Evolutionary conservation across 2,797 vertebrate species (phyloP), one percentile per base, ranked within the genome.

Genomic region (Erethizon dorsatum): DNA sequence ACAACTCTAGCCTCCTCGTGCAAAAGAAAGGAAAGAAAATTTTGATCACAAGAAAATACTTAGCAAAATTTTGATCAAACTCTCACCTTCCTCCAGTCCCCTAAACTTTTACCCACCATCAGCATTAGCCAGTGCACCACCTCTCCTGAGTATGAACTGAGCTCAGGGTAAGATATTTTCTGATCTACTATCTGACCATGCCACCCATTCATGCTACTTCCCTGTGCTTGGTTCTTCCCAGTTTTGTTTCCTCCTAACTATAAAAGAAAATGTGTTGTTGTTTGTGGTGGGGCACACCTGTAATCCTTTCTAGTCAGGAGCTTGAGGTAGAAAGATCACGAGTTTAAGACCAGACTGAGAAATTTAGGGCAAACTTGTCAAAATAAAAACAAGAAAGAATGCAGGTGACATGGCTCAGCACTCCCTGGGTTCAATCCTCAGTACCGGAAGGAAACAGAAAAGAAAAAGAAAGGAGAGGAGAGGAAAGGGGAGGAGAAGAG

Each of bases 191-290:
- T 28, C 37, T 37, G 37, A 56, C 47, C 6, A 2, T 8, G 2
- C 50, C 22, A 56, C 3, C 6, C 45, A 56, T 67, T 67, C 57
- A 47, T 20, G 15, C 0, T 28, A 20, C 22, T 22, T 37, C 45
- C 50, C 20, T 45, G 45, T 22, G 56, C 22, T 41, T 82, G 37
- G 24, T 63, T 91, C 33, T 78, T 85, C 82, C 59, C 69, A 63
- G 65, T 26, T 88, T 83, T 91, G 79, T 86, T 95, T 94, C n/a
- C 17, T 91, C 20, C n/a, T 80, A 22, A 71, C 20, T 26, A 26
- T 57, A 78, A 85, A 47, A 59, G 18, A 79, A 61, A 82, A n/a
- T 69, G 17, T 69, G 33, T 18, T n/a, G 33, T 69, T 4, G 0
- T 37, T n/a, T 69, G 33, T 18, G 12, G 33, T 69, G 15, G 65